Base-by-base conservation (phyloP, 2,797 vertebrate genomes). In the Phoeniculus purpureus region DNA sequence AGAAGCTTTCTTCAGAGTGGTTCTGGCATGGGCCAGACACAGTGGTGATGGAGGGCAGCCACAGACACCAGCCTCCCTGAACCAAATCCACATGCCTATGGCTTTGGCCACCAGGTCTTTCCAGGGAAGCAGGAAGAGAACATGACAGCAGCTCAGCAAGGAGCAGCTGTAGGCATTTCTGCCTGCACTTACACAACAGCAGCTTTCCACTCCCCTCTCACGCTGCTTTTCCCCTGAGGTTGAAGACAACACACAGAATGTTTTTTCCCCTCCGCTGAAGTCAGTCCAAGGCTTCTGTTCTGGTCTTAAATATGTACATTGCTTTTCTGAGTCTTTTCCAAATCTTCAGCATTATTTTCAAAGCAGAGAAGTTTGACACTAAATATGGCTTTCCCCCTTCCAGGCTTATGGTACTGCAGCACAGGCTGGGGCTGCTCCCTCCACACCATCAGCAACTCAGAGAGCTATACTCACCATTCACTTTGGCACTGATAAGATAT, bases 241-340 rank as follows among this genome's bases (percentile, higher is more conserved):
- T 72, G 37, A 55, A 83, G 48, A 32, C 64, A 81, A 91, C 55
- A 66, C 0, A 1, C 16, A 79, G 6, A n/a, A 27, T 29, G 52
- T 51, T 84, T 50, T 48, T 78, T 60, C 43, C n/a, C 58, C 65
- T 91, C 37, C 71, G 94, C 12, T 95, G 83, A 91, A 91, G 88
- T 18, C 67, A 29, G 27, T 54, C 81, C 88, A 93, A 85, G 10
- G 47, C 64, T 91, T 81, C 83, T 93, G 67, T 79, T 91, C 54
- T 5, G 6, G n/a, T 92, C 71, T 91, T 80, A 60, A 94, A 74
- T 67, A 89, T 0, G 12, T 29, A 61, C 2, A 0, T 2, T 2
- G 7, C n/a, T 84, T 54, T 89, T 79, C 27, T 67, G 34, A 31
- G 15, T 17, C 55, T 89, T 51, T 72, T 68, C 51, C 54, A 74